Conservation (phyloP, 92 coral and sea anemone genomes). For the Actinostola sp. region DNA sequence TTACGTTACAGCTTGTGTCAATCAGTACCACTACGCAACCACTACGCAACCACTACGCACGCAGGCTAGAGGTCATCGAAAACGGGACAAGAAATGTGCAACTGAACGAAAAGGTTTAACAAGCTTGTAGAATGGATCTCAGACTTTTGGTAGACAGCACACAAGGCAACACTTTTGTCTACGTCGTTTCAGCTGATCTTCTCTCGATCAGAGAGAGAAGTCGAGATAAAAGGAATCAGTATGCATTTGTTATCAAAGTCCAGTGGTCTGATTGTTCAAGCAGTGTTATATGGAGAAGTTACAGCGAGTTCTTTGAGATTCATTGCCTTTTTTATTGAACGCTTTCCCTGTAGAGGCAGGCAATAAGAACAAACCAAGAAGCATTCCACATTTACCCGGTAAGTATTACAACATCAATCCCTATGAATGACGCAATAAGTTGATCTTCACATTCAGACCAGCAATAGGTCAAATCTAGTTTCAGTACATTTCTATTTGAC, state of each 20-base stretch:
- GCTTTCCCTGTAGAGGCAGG: slow-evolving; percentile 85
- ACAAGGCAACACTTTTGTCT: slow-evolving; percentile 12
- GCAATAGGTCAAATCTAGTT: not conserved
- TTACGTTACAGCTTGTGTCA: no score
- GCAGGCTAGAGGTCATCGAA: no score
- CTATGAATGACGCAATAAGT: not conserved
- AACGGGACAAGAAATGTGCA: no score
- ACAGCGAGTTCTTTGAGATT: slow-evolving; percentile 83
- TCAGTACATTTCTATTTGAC: not conserved
- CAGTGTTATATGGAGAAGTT: slow-evolving; percentile 74
- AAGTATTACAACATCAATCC: not conserved
- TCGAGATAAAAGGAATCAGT: slow-evolving; percentile 53
- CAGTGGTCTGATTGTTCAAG: slow-evolving; percentile 72
- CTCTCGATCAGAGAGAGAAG: slow-evolving; percentile 49
- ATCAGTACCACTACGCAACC: no score
- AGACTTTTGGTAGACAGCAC: slow-evolving; percentile 12
- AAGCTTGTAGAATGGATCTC: slow-evolving; percentile 6
- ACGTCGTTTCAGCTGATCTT: slow-evolving; percentile 29
- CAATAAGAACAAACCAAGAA: slow-evolving; percentile 47
- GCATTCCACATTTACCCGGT: slow-evolving; percentile 82
- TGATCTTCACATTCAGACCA: not conserved
- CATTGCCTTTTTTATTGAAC: slow-evolving; percentile 76
- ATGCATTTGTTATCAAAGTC: slow-evolving; percentile 68
- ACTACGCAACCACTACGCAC: no score
- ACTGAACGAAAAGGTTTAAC: no score